A percentile compares a stretch with the other conserved stretches of the same genome.
Evolutionary conservation across 2,113 vertebrate genomes (phyloP).

Genomic region (Leucoraja erinaceus): DNA sequence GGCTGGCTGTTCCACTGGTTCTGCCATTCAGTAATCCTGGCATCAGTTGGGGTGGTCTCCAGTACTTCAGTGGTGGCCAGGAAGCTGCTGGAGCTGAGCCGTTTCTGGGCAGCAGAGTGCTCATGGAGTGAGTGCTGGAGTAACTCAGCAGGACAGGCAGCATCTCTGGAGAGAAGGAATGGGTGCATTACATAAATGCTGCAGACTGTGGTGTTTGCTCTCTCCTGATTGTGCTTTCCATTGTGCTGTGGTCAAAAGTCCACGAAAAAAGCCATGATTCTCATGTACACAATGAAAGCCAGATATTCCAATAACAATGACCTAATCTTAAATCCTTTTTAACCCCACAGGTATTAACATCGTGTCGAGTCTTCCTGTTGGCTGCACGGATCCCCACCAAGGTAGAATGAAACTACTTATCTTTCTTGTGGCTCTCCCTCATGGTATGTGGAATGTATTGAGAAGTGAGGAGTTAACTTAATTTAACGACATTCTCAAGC

Average conservation of each 20-base stretch:
- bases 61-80: too few relatives aligned
- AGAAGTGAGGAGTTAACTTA: too few relatives aligned
- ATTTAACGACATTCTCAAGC: too few relatives aligned
- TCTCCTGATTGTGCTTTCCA: background rate
- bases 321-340: conserved; percentile 42
- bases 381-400: conserved; percentile 84
- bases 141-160: too few relatives aligned
- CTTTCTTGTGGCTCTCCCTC: background rate
- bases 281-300: background rate
- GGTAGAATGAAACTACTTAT: conserved; percentile 60
- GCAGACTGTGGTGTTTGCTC: background rate
- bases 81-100: too few relatives aligned
- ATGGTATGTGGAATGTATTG: background rate
- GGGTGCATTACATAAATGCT: background rate
- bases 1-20: too few relatives aligned
- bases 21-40: too few relatives aligned
- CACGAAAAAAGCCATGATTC: background rate
- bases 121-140: too few relatives aligned
- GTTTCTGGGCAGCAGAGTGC: too few relatives aligned
- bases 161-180: too few relatives aligned
- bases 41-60: too few relatives aligned
- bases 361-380: conserved; percentile 82
- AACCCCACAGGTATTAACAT: conserved; percentile 73
- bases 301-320: background rate
- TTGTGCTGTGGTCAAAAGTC: background rate